These are phyloP conservation scores for Mesaphorura yosii DNA, from an alignment of 1,140 invertebrate genomes.

Conservation along the genomic window DNA sequence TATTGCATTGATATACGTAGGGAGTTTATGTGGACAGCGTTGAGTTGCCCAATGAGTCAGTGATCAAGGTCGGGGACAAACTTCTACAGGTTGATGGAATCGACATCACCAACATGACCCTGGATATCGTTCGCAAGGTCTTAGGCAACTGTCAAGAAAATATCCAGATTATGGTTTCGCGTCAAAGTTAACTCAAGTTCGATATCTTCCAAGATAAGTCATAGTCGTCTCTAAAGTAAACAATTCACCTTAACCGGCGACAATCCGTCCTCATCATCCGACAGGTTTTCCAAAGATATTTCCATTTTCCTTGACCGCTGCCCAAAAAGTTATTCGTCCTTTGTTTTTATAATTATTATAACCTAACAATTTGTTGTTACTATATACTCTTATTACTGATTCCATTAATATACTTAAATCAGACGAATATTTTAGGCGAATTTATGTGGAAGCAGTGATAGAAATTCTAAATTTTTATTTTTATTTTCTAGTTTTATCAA, in stretches of 20 bases:
- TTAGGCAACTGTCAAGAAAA: conserved; percentile 29
- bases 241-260: no score
- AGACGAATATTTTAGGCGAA: no score
- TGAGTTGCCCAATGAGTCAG: conserved; percentile 40
- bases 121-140: conserved; percentile 29
- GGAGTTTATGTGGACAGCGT: conserved; percentile 48
- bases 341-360: neutral
- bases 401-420: no score
- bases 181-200: conserved; percentile 11
- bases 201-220: neutral
- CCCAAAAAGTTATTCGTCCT: neutral
- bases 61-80: conserved; percentile 47
- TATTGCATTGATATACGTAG: no score
- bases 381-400: neutral
- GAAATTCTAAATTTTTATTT: no score
- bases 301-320: neutral
- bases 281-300: no score
- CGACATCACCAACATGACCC: conserved; percentile 44
- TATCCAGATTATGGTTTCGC: conserved; percentile 26
- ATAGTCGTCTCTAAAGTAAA: no score
- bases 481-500: no score
- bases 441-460: no score
- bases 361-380: neutral
- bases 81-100: conserved; percentile 50
- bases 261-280: no score